phyloP scores from a whole-genome alignment of 2,113 vertebrate genomes.

The Fregata magnificens region DNA sequence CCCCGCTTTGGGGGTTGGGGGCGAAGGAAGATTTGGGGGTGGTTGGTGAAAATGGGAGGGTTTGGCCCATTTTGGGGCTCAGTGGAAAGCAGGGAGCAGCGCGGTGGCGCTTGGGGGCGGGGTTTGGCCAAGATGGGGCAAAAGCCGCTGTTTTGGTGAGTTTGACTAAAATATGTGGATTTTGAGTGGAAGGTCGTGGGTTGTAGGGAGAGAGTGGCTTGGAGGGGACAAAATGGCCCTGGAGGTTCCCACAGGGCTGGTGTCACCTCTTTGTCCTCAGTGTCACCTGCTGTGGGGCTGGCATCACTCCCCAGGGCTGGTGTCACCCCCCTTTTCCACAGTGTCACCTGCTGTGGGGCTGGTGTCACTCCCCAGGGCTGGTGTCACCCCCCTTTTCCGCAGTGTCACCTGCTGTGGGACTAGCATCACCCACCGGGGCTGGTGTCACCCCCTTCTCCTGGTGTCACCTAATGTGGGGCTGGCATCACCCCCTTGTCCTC shows the following conservation, averaged over 20 bases:
- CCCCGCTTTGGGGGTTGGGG: neutral
- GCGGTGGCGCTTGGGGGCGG: neutral
- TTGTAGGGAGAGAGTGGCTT: neutral
- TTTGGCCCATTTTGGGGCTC: neutral
- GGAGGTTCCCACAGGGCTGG: neutral
- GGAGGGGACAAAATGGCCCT: neutral
- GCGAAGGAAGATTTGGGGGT: neutral
- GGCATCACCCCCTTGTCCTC: neutral
- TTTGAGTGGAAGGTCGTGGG: neutral
- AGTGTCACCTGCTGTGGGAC: neutral
- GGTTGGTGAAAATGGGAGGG: neutral
- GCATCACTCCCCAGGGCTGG: neutral
- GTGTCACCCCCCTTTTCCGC: neutral
- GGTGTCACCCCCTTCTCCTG: neutral
- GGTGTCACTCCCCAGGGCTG: neutral
- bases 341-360: neutral
- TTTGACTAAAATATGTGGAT: neutral
- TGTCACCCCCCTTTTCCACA: no score
- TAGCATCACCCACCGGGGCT: neutral
- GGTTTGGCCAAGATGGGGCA: neutral
- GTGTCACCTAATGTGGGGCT: neutral
- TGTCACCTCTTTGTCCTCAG: neutral
- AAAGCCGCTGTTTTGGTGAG: neutral
- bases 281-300: neutral
- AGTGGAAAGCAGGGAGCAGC: neutral